Percentiles rank a stretch among this genome's conserved stretches.
These are phyloP conservation scores for Sphaerophoria rueppellii DNA, from an alignment of 2,888 invertebrate genomes.

Conservation along the genomic window DNA sequence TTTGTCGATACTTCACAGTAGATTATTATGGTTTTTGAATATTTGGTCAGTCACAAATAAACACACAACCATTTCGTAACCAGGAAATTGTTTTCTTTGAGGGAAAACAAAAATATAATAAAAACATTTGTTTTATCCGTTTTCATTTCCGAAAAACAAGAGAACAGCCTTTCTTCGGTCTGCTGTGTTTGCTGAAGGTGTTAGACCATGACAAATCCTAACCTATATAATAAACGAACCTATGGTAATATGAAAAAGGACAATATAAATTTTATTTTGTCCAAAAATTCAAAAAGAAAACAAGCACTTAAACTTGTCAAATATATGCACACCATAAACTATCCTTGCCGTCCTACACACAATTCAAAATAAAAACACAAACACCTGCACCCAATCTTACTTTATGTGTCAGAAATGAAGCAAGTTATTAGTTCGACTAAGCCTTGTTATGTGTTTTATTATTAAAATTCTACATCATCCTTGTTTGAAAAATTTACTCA, in stretches of 20 bases:
- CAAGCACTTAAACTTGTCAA: background rate
- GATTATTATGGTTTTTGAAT: background rate
- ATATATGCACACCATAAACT: background rate
- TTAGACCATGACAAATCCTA: constrained; percentile 7
- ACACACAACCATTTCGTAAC: too few species aligned
- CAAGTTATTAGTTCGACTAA: constrained; percentile 10
- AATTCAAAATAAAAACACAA: too few species aligned
- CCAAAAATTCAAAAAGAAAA: constrained; percentile 26
- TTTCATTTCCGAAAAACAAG: too few species aligned
- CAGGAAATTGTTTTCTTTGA: too few species aligned
- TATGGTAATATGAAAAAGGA: background rate
- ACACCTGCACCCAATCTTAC: too few species aligned
- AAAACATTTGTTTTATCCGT: too few species aligned
- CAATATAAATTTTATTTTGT: constrained; percentile 57
- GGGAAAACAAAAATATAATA: too few species aligned
- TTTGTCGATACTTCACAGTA: background rate
- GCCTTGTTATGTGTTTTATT: constrained; percentile 34
- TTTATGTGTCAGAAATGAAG: too few species aligned
- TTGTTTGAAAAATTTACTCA: constrained; percentile 34
- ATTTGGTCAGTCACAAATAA: constrained; percentile 14
- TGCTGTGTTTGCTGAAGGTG: constrained; percentile 30
- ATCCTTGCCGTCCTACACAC: too few species aligned
- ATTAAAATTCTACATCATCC: constrained; percentile 47
- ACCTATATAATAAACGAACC: too few species aligned
- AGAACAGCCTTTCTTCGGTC: too few species aligned